These are phyloP conservation scores for Trichoplusia ni DNA, from an alignment of 1,140 invertebrate genomes.

Conservation along the genomic window DNA sequence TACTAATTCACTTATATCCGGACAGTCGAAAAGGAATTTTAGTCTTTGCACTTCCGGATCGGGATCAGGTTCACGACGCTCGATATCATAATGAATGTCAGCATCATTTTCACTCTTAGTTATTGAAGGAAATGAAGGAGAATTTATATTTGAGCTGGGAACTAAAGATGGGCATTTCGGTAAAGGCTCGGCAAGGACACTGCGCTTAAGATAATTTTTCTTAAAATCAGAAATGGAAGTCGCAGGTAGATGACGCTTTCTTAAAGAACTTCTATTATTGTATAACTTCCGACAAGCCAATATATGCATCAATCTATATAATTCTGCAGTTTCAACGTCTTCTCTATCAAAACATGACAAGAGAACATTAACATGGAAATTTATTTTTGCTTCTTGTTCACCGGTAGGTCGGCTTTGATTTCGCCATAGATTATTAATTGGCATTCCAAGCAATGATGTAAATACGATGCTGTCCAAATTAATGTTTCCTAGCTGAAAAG, in stretches of 20 bases:
- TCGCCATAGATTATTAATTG: conserved; percentile 62
- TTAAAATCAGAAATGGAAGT: conserved; percentile 64
- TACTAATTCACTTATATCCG: conserved; percentile 70
- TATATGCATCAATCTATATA: conserved; percentile 65
- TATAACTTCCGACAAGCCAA: conserved; percentile 68
- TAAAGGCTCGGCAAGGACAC: conserved; percentile 63
- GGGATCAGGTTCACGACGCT: conserved; percentile 12
- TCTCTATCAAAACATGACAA: conserved; percentile 66
- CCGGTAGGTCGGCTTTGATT: conserved; percentile 41
- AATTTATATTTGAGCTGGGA: conserved; percentile 4
- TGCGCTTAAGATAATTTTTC: conserved; percentile 69
- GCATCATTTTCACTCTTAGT: conserved; percentile 47
- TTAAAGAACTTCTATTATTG: conserved; percentile 70
- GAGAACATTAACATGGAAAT: conserved; percentile 68
- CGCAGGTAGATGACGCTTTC: conserved; percentile 50
- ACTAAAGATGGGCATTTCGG: conserved; percentile 42
- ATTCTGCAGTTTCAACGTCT: conserved; percentile 64
- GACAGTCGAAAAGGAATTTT: conserved; percentile 66
- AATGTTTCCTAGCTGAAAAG: conserved; percentile 66
- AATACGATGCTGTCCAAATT: conserved; percentile 62
- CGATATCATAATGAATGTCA: conserved; percentile 23
- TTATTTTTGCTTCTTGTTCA: conserved; percentile 61
- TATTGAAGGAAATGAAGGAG: conserved; percentile 50
- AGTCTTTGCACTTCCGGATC: conserved; percentile 44
- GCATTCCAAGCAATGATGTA: conserved; percentile 57